These are phyloP conservation scores for Hanleya hanleyi DNA, from an alignment of 2,888 invertebrate genomes.

Conservation along the genomic window DNA sequence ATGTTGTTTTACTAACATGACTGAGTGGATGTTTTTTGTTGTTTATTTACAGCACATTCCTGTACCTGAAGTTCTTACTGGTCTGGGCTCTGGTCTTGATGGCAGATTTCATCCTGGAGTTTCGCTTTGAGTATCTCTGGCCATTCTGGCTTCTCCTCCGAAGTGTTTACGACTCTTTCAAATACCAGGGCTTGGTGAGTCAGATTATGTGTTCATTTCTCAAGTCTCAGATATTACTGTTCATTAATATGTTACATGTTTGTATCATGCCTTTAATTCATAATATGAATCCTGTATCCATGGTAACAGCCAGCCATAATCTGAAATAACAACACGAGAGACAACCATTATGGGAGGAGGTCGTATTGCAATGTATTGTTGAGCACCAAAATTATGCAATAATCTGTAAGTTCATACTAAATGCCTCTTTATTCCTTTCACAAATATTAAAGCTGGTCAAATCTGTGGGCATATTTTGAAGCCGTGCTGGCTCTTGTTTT, in stretches of 20 bases:
- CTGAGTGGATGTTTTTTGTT: too few relatives aligned
- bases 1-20: too few relatives aligned
- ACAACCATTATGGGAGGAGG: too few relatives aligned
- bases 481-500: too few relatives aligned
- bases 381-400: too few relatives aligned
- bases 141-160: constrained; percentile 97
- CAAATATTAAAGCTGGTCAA: too few relatives aligned
- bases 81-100: constrained; percentile 95
- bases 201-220: neutral
- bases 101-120: constrained; percentile 97
- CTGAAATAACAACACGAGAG: too few relatives aligned
- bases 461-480: too few relatives aligned
- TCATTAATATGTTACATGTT: neutral
- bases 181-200: constrained; percentile 97
- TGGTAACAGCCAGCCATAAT: too few relatives aligned
- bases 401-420: too few relatives aligned
- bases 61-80: constrained; percentile 95
- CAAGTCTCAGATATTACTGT: neutral
- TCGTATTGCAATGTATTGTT: too few relatives aligned
- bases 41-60: constrained; percentile 85
- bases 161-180: constrained; percentile 97
- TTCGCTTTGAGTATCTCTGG: constrained; percentile 99
- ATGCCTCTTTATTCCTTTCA: too few relatives aligned
- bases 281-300: neutral
- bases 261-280: neutral